Evolutionary conservation across 1,140 invertebrate genomes (phyloP), one percentile per base, ranked within the genome.

Genomic region (Papilio helenus): DNA sequence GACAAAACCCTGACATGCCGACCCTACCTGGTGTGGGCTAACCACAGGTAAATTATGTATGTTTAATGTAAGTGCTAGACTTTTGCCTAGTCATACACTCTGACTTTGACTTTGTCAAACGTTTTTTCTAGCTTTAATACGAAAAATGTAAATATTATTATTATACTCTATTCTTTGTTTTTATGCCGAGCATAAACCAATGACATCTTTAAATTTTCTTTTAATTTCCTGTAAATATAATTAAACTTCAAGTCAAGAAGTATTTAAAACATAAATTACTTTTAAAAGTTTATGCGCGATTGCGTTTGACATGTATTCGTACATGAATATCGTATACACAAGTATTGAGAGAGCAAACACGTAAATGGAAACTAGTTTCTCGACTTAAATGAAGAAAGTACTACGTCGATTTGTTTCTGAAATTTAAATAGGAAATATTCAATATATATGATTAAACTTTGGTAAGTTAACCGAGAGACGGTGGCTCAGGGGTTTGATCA

Each of bases 221-320:
- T 68, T 68, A 68, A 29, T 68, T 68, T 34, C 61, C 23, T 68
- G 61, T 68, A 34, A 68, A 29, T 68, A 16, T 29, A 68, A 68
- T 68, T 34, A 68, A 29, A 68, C 61, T 68, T 68, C 26, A 16
- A 29, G 12, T 68, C 26, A 16, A 7, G 26, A 68, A 68, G 61
- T 29, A 68, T 68, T 65, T 29, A 68, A 68, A 68, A 68, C 61
- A 68, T 68, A 16, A 68, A 68, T 68, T 68, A 68, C 61, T 68
- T 68, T 68, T 16, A 68, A 68, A 68, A 68, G 26, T 68, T 68
- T 18, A 1, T 14, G 12, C 23, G 23, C 20, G 20, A 26, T 61
- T 61, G 58, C 20, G 58, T 61, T 61, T 61, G 58, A 68, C 61
- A 68, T 29, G 61, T 68, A 68, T 34, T 68, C 61, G 26, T 68